Evolutionary conservation across 2,113 vertebrate species (phyloP).

Genomic region (Nothoprocta perdicaria): DNA sequence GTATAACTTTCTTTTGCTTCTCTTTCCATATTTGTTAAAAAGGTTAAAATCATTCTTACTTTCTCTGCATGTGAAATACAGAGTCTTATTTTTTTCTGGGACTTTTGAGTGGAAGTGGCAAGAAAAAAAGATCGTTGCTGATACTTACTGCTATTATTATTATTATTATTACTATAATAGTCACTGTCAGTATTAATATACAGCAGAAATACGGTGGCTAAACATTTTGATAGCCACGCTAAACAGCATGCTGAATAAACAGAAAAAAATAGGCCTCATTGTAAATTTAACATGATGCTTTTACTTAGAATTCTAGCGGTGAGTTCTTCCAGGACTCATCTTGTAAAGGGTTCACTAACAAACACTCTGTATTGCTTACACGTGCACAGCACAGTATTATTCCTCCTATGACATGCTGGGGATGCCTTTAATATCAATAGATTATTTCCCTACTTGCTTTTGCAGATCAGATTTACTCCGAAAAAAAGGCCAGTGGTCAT

Average conservation of each 20-base stretch:
- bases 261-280: conserved; percentile 39
- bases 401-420: background rate
- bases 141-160: background rate
- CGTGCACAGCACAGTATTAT: background rate
- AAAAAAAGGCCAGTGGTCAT: fast-evolving
- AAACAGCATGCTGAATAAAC: conserved; percentile 21
- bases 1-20: background rate
- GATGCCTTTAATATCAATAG: background rate
- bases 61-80: fast-evolving
- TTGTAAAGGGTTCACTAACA: conserved; percentile 9
- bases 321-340: conserved; percentile 9
- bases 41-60: background rate
- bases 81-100: background rate
- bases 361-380: background rate
- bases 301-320: conserved; percentile 42
- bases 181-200: background rate
- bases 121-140: background rate
- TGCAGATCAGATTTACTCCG: background rate
- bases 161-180: background rate
- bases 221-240: conserved; percentile 52
- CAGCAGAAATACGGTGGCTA: conserved; percentile 28
- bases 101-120: background rate
- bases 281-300: conserved; percentile 8
- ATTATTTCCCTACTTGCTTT: background rate
- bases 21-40: background rate